Evolutionary conservation across 2,797 vertebrate genomes (phyloP), one percentile per base, ranked within the genome.

Genomic region (Muraenolepis orangiensis): DNA sequence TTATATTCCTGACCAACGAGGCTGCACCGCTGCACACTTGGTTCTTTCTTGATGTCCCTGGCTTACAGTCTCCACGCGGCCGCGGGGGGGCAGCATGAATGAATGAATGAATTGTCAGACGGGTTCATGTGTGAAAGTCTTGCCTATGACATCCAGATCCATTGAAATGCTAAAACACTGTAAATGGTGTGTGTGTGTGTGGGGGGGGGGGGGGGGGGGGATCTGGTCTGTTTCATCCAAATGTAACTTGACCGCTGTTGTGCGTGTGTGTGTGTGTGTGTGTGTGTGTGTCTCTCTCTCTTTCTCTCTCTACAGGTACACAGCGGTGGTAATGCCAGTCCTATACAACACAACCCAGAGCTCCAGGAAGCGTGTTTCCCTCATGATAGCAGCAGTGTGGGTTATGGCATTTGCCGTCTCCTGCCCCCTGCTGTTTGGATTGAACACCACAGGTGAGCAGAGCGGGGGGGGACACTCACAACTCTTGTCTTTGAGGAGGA

Each of bases 371-470:
- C 93, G 97, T 6, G 97, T 98, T 29, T 94, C 95, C 32, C 72
- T 93, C 71, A 98, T 98, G 96, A 98, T 98, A 6, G 88, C 92
- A 12, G 77, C 91, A 0, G 96, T 98, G 72, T 98, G 97, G 97
- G 89, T 97, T 68, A 87, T 98, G 82, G 96, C 96, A 0, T 98
- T 98, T 0, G 90, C 96, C 0, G 96, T 98, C 74, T 98, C 97
- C 2, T 98, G 96, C 80, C 97, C 97, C 69, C 94, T 98, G 76
- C 91, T 98, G 82, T 97, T 98, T 69, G 96, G 97, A 82, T 95
- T 97, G 91, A 98, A 98, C 87, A 98, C 96, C 69, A 97, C 97
- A 96, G 96, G 97, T 98, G 89, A 93, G 86, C 0, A 13, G 32
- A 20, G 68, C 1, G 68, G 34, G 4, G 14, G 66, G 40, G 36